Conservation (phyloP, 1,140 invertebrate species). For the Drosophila gunungcola region DNA sequence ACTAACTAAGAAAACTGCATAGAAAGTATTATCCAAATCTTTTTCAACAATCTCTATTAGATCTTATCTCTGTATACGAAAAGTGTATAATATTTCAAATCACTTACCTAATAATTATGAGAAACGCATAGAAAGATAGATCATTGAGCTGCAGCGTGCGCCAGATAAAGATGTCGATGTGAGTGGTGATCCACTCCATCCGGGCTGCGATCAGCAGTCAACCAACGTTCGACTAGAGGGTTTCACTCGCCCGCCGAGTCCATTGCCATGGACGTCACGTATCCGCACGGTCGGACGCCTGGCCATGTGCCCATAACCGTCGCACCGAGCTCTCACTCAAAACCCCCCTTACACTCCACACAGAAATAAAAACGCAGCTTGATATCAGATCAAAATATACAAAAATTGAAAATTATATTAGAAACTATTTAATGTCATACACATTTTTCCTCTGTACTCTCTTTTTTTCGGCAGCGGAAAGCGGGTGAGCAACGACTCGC, state of each 20-base stretch:
- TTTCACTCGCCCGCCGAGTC: conserved; percentile 33
- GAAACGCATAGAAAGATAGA: not conserved
- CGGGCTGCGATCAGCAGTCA: conserved; percentile 37
- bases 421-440: not conserved
- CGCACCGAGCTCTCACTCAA: conserved; percentile 22
- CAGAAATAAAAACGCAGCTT: not conserved
- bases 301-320: conserved; percentile 68
- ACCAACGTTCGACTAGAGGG: conserved; percentile 6
- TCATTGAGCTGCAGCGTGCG: conserved; percentile 46
- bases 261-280: conserved; percentile 66
- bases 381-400: not conserved
- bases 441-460: not conserved
- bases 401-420: not conserved
- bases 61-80: too few species aligned
- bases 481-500: conserved; percentile 87
- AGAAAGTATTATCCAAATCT: too few species aligned
- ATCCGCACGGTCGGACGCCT: conserved; percentile 11
- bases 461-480: conserved; percentile 86
- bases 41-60: too few species aligned
- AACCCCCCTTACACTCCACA: not conserved
- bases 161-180: conserved; percentile 84
- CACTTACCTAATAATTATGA: not conserved
- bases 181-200: conserved; percentile 21
- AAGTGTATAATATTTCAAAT: not conserved
- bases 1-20: too few species aligned